phyloP scores from a whole-genome alignment of 2,888 invertebrate genomes.

The Drosophila planitibia region DNA sequence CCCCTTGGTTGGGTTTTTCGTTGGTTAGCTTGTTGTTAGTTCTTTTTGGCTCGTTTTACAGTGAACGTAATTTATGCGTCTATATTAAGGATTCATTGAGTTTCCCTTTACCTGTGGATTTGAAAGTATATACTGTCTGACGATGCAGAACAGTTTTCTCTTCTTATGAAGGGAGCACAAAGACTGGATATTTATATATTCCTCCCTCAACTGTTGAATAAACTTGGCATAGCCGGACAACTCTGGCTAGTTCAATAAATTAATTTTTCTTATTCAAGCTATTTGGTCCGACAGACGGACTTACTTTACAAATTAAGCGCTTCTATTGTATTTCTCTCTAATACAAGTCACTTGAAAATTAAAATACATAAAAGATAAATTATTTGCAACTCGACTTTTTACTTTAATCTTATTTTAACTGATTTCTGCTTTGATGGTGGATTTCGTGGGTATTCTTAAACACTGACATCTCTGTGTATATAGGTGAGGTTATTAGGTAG shows the following conservation, averaged over 20 bases:
- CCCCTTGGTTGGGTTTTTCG: constrained; percentile 33
- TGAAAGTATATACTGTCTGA: neutral
- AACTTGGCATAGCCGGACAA: neutral
- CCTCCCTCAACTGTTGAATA: too few species aligned
- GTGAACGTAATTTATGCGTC: constrained; percentile 29
- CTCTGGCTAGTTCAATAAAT: neutral
- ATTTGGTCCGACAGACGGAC: neutral
- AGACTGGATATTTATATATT: neutral
- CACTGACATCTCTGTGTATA: too few species aligned
- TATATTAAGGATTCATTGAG: neutral
- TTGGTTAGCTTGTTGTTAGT: constrained; percentile 48
- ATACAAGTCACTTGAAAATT: too few species aligned
- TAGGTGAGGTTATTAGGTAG: neutral
- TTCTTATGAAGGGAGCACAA: neutral
- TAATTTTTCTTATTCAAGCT: neutral
- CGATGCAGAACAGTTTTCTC: neutral
- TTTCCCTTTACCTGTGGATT: neutral
- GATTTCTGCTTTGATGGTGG: too few species aligned
- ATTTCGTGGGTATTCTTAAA: too few species aligned
- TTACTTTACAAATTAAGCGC: neutral
- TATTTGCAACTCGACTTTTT: too few species aligned
- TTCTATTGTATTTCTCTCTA: neutral
- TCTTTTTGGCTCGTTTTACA: constrained; percentile 10
- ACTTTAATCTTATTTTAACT: too few species aligned
- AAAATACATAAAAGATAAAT: too few species aligned